These are phyloP conservation scores for Plutomurus gul DNA, from an alignment of 1,140 invertebrate species.

Conservation along the genomic window DNA sequence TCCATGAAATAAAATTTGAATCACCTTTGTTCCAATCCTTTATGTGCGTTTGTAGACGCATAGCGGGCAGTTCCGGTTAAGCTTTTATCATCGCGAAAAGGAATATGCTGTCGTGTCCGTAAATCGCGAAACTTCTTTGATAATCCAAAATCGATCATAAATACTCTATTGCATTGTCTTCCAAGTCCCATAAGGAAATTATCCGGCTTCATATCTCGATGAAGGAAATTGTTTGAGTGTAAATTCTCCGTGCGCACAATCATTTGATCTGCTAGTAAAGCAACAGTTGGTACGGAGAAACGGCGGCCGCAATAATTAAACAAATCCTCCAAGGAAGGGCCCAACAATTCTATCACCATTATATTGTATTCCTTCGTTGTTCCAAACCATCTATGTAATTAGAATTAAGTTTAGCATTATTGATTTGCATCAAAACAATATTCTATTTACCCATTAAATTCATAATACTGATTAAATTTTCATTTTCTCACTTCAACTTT, in stretches of 20 bases:
- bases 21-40: constrained; percentile 82
- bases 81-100: constrained; percentile 95
- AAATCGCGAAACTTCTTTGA: constrained; percentile 94
- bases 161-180: constrained; percentile 86
- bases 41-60: constrained; percentile 94
- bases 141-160: constrained; percentile 93
- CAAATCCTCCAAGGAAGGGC: constrained; percentile 92
- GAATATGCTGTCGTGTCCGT: constrained; percentile 82
- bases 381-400: constrained; percentile 76
- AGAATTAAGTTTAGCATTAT: constrained; percentile 40
- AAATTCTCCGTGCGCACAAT: constrained; percentile 88
- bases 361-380: constrained; percentile 92
- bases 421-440: not conserved
- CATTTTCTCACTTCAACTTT: constrained; percentile 61
- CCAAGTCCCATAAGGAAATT: constrained; percentile 98
- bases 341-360: constrained; percentile 93
- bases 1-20: not conserved
- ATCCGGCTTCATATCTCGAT: constrained; percentile 94
- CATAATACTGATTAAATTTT: too few relatives aligned
- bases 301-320: constrained; percentile 95
- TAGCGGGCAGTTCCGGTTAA: constrained; percentile 94
- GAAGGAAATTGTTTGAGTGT: constrained; percentile 94
- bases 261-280: constrained; percentile 96
- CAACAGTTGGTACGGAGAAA: constrained; percentile 95
- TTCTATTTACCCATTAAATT: not conserved